These are phyloP conservation scores for Koerneria pararmatus DNA, from an alignment of 2,888 invertebrate genomes.

Conservation along the genomic window DNA sequence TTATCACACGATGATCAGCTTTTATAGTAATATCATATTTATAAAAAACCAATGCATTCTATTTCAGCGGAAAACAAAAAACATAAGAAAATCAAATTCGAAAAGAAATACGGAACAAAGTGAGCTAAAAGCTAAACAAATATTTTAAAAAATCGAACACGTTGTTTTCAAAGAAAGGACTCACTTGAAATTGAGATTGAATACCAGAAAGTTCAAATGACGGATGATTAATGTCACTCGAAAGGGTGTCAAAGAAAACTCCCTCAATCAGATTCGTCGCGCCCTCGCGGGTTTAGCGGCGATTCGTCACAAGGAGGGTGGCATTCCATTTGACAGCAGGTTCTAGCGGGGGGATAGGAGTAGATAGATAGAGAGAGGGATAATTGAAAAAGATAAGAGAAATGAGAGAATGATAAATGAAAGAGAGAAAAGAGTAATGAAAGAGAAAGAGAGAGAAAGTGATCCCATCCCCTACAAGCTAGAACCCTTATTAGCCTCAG, in stretches of 20 bases:
- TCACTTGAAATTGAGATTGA: too few species aligned
- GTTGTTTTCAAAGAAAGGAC: too few species aligned
- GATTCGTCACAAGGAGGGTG: conserved; percentile 44
- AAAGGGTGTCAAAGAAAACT: background rate
- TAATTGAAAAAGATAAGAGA: too few species aligned
- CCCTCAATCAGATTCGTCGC: conserved; percentile 31
- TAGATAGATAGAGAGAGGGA: too few species aligned
- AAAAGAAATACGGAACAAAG: too few species aligned
- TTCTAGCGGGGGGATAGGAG: conserved; percentile 21
- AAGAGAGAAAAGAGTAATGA: conserved; percentile 4
- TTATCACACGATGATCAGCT: too few species aligned
- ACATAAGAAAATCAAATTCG: too few species aligned
- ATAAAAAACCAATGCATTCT: background rate
- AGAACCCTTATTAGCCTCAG: conserved; percentile 50
- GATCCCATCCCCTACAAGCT: conserved; percentile 20
- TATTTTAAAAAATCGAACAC: too few species aligned
- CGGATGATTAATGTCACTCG: background rate
- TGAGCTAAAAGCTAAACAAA: too few species aligned
- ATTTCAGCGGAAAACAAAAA: conserved; percentile 5
- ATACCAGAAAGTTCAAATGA: too few species aligned
- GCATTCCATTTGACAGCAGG: conserved; percentile 22
- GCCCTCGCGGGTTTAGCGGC: conserved; percentile 43
- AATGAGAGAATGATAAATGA: too few species aligned
- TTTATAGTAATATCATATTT: background rate
- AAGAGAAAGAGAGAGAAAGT: conserved; percentile 8